A percentile compares a stretch with the other conserved stretches of the same genome.
Conservation (phyloP, 2,113 vertebrate genomes). For the Dipodomys ordii region DNA sequence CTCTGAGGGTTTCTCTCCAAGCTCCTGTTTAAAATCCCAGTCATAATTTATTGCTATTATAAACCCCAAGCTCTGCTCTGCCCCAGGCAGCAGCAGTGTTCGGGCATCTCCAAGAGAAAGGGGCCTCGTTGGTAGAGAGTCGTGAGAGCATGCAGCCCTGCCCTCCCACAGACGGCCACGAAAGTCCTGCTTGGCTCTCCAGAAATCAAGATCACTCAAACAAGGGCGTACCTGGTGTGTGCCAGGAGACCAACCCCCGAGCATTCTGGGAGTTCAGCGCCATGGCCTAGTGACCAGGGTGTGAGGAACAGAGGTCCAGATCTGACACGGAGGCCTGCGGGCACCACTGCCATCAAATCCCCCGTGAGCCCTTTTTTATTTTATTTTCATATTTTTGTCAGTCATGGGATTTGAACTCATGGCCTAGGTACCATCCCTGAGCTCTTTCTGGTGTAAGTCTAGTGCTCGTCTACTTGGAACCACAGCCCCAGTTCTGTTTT, state of each 20-base stretch:
- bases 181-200: not conserved
- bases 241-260: not conserved
- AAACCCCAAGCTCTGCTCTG: conserved; percentile 43
- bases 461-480: no score
- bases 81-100: not conserved
- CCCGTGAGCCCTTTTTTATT: not conserved
- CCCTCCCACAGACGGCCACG: not conserved
- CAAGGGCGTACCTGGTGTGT: not conserved
- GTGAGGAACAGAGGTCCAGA: not conserved
- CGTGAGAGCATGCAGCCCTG: not conserved
- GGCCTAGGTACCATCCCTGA: no score
- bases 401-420: no score
- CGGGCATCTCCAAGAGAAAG: not conserved
- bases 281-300: not conserved
- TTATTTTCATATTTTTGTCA: no score
- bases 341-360: not conserved
- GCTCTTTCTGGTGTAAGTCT: no score
- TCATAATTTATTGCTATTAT: conserved; percentile 51
- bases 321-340: not conserved
- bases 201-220: no score
- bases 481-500: no score
- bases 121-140: not conserved
- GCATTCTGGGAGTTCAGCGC: not conserved
- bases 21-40: conserved; percentile 50
- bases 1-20: conserved; percentile 35